Evolutionary conservation across 2,888 invertebrate genomes (phyloP), one percentile per base, ranked within the genome.

Genomic region (Frankliniella fusca): DNA sequence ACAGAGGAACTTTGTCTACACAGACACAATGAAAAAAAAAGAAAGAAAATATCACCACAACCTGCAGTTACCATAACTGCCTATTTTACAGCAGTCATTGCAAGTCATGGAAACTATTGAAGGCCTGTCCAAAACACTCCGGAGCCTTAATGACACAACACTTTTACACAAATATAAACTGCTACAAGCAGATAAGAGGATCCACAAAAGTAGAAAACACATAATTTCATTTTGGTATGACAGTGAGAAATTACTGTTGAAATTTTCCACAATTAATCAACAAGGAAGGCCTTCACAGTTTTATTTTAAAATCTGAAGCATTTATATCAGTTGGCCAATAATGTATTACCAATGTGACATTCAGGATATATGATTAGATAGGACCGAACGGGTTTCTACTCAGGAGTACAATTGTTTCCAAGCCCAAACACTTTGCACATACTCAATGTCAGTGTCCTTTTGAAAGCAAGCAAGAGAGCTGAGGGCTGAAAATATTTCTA

Each of bases 1-100:
- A 93, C 89, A 95, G 90, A 87, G 95, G 95, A 90, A 95, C 87
- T 87, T 88, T 89, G 88, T 88, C 88, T 88, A 87, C 85, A 84
- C 82, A 86, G 86, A 84, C 85, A 83, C 82, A 83, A 83, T 50
- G 81, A 83, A 83, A 83, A 80, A 83, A 85, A 85, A 85, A 89
- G 88, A 89, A 89, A 88, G 88, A 88, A 88, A 88, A 87, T 87
- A 85, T 86, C 88, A 89, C 88, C 89, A 89, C 88, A 89, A 87
- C 82, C 84, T 83, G 83, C 83, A 85, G 84, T 85, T 83, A 84
- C 83, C 85, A 84, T 83, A 49, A 81, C 79, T 18, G 18, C 70
- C 70, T 15, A 61, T 61, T 76, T 38, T 38, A 38, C 3, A 38
- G 38, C 38, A 38, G 38, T 38, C 38, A 38, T 38, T 38, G 38